Conservation (phyloP, 2,888 invertebrate species). For the Galeruca laticollis region DNA sequence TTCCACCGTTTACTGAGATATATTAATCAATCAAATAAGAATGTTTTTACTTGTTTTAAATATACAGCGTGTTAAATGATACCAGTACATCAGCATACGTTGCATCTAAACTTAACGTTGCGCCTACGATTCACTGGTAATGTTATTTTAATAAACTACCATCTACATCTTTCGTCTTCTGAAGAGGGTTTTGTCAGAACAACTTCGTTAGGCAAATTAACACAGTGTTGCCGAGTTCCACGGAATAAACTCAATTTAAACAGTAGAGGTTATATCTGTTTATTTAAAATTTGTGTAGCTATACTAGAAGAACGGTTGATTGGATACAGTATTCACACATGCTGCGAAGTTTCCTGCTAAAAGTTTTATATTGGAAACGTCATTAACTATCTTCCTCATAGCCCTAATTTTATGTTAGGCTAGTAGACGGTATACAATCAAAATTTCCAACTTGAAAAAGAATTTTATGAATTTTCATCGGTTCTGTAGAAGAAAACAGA, state of each 20-base stretch:
- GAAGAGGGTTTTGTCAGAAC: slow-evolving; percentile 43
- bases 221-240: slow-evolving; percentile 39
- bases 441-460: too few species aligned
- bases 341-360: neutral
- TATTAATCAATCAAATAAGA: neutral
- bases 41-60: neutral
- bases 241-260: slow-evolving; percentile 19
- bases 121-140: slow-evolving; percentile 33
- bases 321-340: neutral
- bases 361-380: neutral
- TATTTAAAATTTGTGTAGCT: neutral
- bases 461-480: too few species aligned
- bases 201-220: slow-evolving; percentile 50
- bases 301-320: neutral
- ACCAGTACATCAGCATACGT: neutral
- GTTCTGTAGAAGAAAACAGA: too few species aligned
- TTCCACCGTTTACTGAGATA: too few species aligned
- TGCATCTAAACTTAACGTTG: slow-evolving; percentile 1
- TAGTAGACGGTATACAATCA: too few species aligned
- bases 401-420: too few species aligned
- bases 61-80: slow-evolving; percentile 20
- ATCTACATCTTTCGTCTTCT: slow-evolving; percentile 28
- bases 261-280: neutral
- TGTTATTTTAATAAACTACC: slow-evolving; percentile 25
- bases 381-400: too few species aligned